A percentile compares a stretch with the other conserved stretches of the same genome.
Conservation (phyloP, 2,888 invertebrate species). For the Stenichneumon culpator region DNA sequence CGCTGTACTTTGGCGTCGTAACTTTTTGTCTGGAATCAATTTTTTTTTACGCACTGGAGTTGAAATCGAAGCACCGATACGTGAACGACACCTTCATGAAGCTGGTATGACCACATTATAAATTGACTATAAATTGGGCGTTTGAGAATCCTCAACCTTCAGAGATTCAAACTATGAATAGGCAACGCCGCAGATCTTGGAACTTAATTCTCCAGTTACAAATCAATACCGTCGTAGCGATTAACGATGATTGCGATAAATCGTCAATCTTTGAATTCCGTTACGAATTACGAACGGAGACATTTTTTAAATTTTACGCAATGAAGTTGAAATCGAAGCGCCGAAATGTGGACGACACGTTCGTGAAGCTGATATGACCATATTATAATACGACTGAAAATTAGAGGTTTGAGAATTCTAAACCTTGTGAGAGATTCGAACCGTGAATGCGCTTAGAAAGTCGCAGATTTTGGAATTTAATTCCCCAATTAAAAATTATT, state of each 20-base stretch:
- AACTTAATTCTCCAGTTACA: not conserved
- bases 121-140: constrained; percentile 1
- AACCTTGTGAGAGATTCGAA: not conserved
- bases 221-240: not conserved
- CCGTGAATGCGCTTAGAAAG: not conserved
- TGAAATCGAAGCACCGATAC: not conserved
- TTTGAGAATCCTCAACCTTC: too few relatives aligned
- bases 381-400: not conserved
- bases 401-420: not conserved
- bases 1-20: not conserved
- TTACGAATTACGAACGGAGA: constrained; percentile 2
- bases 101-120: not conserved
- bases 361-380: too few relatives aligned
- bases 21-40: not conserved
- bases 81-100: not conserved
- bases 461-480: not conserved
- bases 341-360: too few relatives aligned
- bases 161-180: not conserved
- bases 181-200: not conserved
- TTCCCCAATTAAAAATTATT: not conserved
- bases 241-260: not conserved
- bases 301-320: not conserved
- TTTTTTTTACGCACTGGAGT: not conserved
- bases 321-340: too few relatives aligned
- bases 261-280: not conserved